Evolutionary conservation across 1,140 invertebrate species (phyloP), one percentile per base, ranked within the genome.

Genomic region (Phortica variegata): DNA sequence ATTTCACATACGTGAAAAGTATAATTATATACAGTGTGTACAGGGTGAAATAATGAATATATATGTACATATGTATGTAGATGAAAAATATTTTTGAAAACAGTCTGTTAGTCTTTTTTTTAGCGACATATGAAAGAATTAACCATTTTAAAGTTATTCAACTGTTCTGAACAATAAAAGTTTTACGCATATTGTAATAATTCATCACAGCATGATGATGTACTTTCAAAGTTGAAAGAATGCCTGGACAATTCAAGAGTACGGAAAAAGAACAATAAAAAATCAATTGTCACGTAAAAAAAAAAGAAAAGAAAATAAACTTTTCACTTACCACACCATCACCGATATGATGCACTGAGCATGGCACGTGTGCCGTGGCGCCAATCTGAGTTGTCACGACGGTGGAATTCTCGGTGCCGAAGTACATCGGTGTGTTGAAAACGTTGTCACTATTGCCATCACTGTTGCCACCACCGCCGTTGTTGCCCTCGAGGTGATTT

Each of bases 391-490:
- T 87, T 17, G 84, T 87, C 50, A 92, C 82, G 21, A 85, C 78
- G 1, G 87, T 90, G 45, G 87, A 88, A 73, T 93, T 93, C 60
- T 88, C 85, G 15, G 89, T 91, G 31, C 83, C 84, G 69, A 93
- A 93, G 68, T 82, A 84, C 77, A 86, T 86, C 49, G 80, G 77
- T 43, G 69, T 65, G 43, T 63, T 58, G 31, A 72, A 72, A 17
- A 71, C 46, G 42, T 60, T 72, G 40, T 74, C 74, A 40, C 59
- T 62, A 43, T 54, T 43, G 32, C 69, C 52, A 32, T 57, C 19
- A 20, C 53, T 12, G 42, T 43, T 15, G 60, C 52, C 54, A 13
- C 59, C 58, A 20, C 40, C 19, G 21, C 13, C 20, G 12, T 13
- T 16, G n/a, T 3, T 23, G 18, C 18, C 34, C 10, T 21, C 40